Percentiles rank a stretch among this genome's conserved stretches.
phyloP scores from a whole-genome alignment of 2,888 invertebrate species.

The Himalopsyche japonica region DNA sequence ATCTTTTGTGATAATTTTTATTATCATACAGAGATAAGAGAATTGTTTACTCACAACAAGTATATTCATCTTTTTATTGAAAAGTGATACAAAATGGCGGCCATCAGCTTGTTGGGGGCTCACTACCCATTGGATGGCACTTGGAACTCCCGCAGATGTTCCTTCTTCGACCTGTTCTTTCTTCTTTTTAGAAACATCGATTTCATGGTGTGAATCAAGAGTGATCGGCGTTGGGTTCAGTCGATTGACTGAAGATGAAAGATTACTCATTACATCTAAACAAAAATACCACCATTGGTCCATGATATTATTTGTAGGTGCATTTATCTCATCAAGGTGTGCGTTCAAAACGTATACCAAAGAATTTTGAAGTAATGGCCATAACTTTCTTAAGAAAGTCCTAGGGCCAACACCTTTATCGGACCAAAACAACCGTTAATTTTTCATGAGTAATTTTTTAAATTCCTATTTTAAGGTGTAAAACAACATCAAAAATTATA shows the following conservation, averaged over 20 bases:
- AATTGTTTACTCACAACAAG: conserved; percentile 50
- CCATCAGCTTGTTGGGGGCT: conserved; percentile 59
- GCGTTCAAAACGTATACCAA: background rate
- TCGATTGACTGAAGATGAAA: conserved; percentile 19
- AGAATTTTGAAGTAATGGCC: too few species aligned
- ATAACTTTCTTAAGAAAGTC: too few species aligned
- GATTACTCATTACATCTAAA: conserved; percentile 32
- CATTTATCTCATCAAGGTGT: background rate
- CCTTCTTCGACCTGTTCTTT: conserved; percentile 3
- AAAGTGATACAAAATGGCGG: conserved; percentile 57
- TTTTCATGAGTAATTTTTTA: too few species aligned
- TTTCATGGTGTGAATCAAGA: conserved; percentile 14
- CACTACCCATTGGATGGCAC: conserved; percentile 50
- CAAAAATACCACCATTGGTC: background rate
- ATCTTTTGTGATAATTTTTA: too few species aligned
- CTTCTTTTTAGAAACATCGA: conserved; percentile 16
- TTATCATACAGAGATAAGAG: background rate
- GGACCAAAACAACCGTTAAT: too few species aligned
- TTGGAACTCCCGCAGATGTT: conserved; percentile 45
- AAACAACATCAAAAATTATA: too few species aligned
- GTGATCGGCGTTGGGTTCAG: conserved; percentile 34
- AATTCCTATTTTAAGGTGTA: too few species aligned
- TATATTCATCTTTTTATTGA: conserved; percentile 51
- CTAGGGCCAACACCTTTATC: too few species aligned
- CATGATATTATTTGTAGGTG: too few species aligned